These are phyloP conservation scores for Digitonthophagus gazella DNA, from an alignment of 2,888 invertebrate genomes.

Conservation along the genomic window DNA sequence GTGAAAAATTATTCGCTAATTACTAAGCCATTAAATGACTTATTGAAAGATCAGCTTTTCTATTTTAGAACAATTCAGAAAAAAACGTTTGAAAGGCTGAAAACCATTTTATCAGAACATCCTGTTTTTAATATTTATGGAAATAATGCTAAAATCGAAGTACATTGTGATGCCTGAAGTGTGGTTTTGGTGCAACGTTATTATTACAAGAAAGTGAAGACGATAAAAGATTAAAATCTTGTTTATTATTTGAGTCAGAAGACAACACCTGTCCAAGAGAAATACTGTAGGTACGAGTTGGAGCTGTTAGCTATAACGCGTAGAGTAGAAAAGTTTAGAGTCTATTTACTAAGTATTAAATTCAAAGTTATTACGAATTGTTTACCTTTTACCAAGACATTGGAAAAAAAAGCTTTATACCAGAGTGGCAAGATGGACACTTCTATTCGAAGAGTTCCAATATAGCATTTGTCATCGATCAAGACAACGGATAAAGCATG, in stretches of 20 bases:
- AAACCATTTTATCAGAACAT: neutral
- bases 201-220: conserved; percentile 36
- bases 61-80: neutral
- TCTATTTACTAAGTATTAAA: too few species aligned
- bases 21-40: neutral
- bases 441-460: conserved; percentile 32
- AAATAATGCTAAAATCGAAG: neutral
- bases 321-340: too few species aligned
- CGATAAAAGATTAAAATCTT: conserved; percentile 38
- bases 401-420: too few species aligned
- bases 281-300: conserved; percentile 42
- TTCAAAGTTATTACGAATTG: too few species aligned
- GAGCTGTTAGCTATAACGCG: too few species aligned
- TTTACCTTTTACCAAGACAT: too few species aligned
- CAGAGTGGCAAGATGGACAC: conserved; percentile 32
- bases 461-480: conserved; percentile 29
- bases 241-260: conserved; percentile 41
- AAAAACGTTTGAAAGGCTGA: neutral
- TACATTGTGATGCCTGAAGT: neutral
- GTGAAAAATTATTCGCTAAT: neutral
- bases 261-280: conserved; percentile 38
- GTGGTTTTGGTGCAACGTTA: conserved; percentile 32
- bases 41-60: neutral
- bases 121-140: neutral
- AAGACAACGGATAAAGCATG: conserved; percentile 30